These are phyloP conservation scores for Pterois miles DNA, from an alignment of 2,797 vertebrate species.

Conservation along the genomic window DNA sequence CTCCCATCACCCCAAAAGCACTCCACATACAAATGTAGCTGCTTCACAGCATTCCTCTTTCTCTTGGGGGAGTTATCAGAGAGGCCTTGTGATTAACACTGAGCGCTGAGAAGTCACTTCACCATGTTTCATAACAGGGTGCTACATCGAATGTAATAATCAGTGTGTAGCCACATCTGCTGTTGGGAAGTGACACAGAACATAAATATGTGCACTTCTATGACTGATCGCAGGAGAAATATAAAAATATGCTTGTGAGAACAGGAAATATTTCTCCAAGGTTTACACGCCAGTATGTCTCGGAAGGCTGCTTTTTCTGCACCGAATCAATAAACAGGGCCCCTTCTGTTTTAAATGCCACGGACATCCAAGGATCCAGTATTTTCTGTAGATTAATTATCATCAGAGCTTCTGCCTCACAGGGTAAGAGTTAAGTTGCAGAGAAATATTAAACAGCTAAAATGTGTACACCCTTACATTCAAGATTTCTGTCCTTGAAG, in stretches of 20 bases:
- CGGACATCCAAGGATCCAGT: neutral
- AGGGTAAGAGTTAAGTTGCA: neutral
- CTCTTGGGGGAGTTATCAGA: slow-evolving; percentile 1
- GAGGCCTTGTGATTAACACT: slow-evolving; percentile 33
- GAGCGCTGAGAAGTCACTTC: slow-evolving; percentile 28
- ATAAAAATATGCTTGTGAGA: neutral
- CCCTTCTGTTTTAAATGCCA: neutral
- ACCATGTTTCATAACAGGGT: neutral
- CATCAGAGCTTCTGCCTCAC: neutral
- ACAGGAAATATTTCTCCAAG: neutral
- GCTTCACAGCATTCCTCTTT: neutral
- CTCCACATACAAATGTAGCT: slow-evolving; percentile 26
- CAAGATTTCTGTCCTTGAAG: neutral
- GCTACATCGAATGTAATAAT: slow-evolving; percentile 26
- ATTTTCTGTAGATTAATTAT: neutral
- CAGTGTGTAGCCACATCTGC: neutral
- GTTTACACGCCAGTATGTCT: neutral
- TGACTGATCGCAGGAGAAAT: neutral
- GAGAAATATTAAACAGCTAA: neutral
- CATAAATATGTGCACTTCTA: neutral
- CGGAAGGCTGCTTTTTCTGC: neutral
- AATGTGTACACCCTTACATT: neutral
- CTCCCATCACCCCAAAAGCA: neutral
- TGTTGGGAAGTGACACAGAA: neutral
- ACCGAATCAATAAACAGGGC: neutral